Evolutionary conservation across 2,888 invertebrate genomes (phyloP), one percentile per base, ranked within the genome.

Genomic region (Gastracanthus pulcherrimus): DNA sequence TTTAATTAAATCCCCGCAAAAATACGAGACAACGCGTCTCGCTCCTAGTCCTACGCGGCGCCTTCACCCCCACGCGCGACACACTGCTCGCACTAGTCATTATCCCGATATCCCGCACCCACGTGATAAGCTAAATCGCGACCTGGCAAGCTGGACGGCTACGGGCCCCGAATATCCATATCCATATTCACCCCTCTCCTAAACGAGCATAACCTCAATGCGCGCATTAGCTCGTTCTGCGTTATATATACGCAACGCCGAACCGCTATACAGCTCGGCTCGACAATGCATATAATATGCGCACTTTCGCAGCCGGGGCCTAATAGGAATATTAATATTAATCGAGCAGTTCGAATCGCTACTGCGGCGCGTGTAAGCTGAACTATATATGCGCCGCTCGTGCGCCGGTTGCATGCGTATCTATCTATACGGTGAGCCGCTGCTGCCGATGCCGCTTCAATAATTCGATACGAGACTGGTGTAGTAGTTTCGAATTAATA

Each of bases 271-370:
- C 34, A 9, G 4, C 55, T n/a, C n/a, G n/a, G 45, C 70, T 51
- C 51, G 58, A 72, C 78, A 67, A 80, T 74, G 36, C 48, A 58
- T 66, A 38, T 80, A 71, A 70, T 64, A 71, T 9, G 77, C 29
- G 31, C 51, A 55, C 77, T 62, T 45, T 48, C 31, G 16, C 62
- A 29, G 36, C 36, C 11, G 6, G 48, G 45, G 11, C 74, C 64
- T 80, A 71, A 80, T 76, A 76, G 76, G 70, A 80, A 80, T 74
- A 80, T 80, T 80, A 80, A 75, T 75, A 75, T 75, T 80, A 80
- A 80, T 80, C 74, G 80, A n/a, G 41, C 45, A 66, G 38, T 41
- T 38, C 66, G 66, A n/a, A 62, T 62, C 31, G 29, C 34, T 6
- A 13, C 31, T 16, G 60, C 60, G 16, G 13, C 34, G 16, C 19